A percentile compares a stretch with the other conserved stretches of the same genome.
Evolutionary conservation across 2,888 invertebrate species (phyloP).

Genomic region (Syrphus vitripennis): DNA sequence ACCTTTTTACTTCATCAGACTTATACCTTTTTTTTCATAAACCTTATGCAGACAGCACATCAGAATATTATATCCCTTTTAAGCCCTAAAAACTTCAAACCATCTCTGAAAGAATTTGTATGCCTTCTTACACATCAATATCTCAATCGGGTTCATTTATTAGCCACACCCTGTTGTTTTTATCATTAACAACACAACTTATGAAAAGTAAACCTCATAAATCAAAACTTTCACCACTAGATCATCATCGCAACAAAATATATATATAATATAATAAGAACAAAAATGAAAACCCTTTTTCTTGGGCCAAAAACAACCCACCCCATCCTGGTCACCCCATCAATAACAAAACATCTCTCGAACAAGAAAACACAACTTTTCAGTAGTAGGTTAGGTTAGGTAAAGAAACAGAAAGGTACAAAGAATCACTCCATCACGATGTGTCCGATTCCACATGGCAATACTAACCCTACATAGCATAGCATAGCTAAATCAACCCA

Average conservation of each 20-base stretch:
- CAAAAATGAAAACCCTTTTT: slow-evolving; percentile 53
- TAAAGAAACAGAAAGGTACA: background rate
- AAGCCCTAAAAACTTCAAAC: background rate
- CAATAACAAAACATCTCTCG: background rate
- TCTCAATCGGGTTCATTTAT: slow-evolving; percentile 21
- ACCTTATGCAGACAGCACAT: background rate
- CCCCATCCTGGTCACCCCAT: background rate
- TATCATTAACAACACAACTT: slow-evolving; percentile 11
- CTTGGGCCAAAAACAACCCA: background rate
- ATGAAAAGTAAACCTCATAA: slow-evolving; percentile 38
- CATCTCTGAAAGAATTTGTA: background rate
- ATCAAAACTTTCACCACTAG: slow-evolving; percentile 54
- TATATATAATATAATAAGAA: slow-evolving; percentile 15
- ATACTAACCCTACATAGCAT: background rate
- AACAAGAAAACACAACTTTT: background rate
- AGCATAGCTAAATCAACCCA: too few relatives aligned
- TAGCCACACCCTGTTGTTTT: background rate
- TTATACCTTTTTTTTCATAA: background rate
- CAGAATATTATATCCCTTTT: background rate
- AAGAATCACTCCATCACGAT: slow-evolving; percentile 20
- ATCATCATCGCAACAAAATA: slow-evolving; percentile 34
- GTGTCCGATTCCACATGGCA: slow-evolving; percentile 18
- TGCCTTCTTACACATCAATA: slow-evolving; percentile 5
- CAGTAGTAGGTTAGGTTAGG: too few relatives aligned
- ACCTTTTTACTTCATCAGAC: background rate